These are phyloP conservation scores for Salticus scenicus DNA, from an alignment of 2,888 invertebrate species.

Conservation along the genomic window DNA sequence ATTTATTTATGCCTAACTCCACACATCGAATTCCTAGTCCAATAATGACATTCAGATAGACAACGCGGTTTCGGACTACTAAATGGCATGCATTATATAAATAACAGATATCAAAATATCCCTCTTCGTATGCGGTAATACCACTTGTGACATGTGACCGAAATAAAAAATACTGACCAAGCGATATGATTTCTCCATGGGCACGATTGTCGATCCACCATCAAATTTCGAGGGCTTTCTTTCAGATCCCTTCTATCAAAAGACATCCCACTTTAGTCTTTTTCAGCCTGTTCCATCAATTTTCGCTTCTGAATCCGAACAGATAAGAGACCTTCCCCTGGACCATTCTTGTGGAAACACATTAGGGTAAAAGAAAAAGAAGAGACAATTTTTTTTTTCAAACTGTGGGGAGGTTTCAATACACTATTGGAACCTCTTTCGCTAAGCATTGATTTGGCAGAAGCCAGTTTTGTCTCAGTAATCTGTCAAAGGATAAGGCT, in stretches of 20 bases:
- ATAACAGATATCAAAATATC: too few relatives aligned
- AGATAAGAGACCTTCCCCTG: neutral
- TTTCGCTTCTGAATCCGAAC: conserved; percentile 5
- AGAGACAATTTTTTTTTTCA: neutral
- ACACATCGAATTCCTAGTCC: too few relatives aligned
- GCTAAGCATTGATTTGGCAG: neutral
- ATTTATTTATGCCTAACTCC: too few relatives aligned
- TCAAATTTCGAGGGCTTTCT: neutral
- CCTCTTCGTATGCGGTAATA: too few relatives aligned
- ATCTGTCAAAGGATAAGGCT: neutral
- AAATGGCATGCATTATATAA: too few relatives aligned
- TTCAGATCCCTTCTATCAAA: neutral
- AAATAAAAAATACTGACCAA: too few relatives aligned
- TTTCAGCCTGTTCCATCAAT: conserved; percentile 2
- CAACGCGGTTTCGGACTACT: too few relatives aligned
- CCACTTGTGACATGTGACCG: too few relatives aligned
- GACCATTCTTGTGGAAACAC: neutral
- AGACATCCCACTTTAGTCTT: neutral
- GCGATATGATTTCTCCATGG: neutral
- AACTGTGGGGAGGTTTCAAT: neutral
- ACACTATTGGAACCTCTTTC: neutral
- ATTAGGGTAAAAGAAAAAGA: neutral
- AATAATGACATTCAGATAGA: too few relatives aligned
- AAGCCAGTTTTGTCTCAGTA: conserved; percentile 9
- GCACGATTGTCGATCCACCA: neutral